Base-by-base conservation (phyloP, 2,797 vertebrate species). In the Tenualosa ilisha region DNA sequence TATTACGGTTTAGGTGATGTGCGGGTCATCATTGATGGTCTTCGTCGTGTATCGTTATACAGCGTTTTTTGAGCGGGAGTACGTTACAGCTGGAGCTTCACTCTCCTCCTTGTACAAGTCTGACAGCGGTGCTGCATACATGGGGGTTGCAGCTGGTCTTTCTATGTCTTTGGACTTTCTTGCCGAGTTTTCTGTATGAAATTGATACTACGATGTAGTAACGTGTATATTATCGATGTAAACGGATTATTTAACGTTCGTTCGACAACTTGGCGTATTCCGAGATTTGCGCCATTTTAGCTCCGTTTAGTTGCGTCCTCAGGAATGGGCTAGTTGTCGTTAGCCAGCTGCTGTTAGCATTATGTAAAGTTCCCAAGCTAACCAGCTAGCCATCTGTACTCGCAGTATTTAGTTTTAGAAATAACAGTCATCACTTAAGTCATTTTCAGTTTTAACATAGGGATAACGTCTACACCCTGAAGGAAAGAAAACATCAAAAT, bases 31-130 rank as follows among this genome's bases (percentile, higher is more conserved):
- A 89, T 89, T 75, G 54, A 11, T 51, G 53, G 75, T 84, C 88
- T 88, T 89, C 85, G 85, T 84, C 85, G 82, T 53, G 46, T 85
- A 46, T 43, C 40, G 17, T 79, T 79, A 79, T 79, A 79, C 72
- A 43, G 72, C 37, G 40, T 79, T 31, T 81, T 90, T 91, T 91
- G 89, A 91, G 90, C 90, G 89, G 90, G 90, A 90, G 89, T 86
- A 86, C 87, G 87, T 87, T 86, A 85, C 68, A 81, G 83, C 86
- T 89, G 87, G 82, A 88, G 87, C 87, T 46, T 17, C 72, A 79
- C 37, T 85, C 43, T 56, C 83, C 82, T 13, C 82, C 86, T 79
- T 46, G 72, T 79, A 72, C 65, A 79, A 79, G 72, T 79, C 72
- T 79, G 72, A 79, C 72, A 79, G 72, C 72, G 72, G 72, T 79